phyloP scores from a whole-genome alignment of 2,113 vertebrate species.

The Chlamydotis undulata region DNA sequence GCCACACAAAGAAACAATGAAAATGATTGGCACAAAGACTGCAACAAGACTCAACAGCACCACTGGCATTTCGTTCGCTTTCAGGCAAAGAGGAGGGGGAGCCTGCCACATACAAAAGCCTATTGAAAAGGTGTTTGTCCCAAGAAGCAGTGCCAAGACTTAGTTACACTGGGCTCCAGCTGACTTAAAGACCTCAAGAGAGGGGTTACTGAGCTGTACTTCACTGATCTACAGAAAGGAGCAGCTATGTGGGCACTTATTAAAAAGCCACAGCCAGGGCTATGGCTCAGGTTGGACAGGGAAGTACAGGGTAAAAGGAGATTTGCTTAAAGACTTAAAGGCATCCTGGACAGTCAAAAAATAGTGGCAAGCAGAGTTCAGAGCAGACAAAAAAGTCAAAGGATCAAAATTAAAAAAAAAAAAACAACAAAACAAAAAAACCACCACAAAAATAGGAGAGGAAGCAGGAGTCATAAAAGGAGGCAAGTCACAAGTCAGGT shows the following conservation, averaged over 20 bases:
- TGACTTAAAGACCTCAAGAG: constrained; percentile 15
- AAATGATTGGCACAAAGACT: constrained; percentile 46
- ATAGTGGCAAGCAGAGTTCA: not conserved
- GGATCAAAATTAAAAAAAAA: not conserved
- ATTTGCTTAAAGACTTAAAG: not conserved
- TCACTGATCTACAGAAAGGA: not conserved
- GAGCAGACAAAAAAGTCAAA: not conserved
- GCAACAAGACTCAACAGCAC: constrained; percentile 34
- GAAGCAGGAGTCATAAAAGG: not conserved
- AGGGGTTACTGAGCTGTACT: not conserved
- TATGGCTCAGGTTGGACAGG: not conserved
- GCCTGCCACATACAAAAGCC: constrained; percentile 51
- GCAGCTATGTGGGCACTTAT: not conserved
- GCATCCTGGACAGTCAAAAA: not conserved
- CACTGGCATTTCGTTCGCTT: constrained; percentile 23
- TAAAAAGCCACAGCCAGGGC: not conserved
- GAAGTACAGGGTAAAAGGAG: not conserved
- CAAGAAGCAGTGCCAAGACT: constrained; percentile 24
- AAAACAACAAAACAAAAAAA: not conserved
- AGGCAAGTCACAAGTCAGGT: not conserved
- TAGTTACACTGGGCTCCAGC: constrained; percentile 1
- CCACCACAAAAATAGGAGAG: not conserved
- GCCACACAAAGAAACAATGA: constrained; percentile 49
- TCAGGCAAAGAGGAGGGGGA: constrained; percentile 26
- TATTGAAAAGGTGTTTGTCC: constrained; percentile 61